Conservation (phyloP, 2,113 vertebrate species). For the Hemiprocne comata region DNA sequence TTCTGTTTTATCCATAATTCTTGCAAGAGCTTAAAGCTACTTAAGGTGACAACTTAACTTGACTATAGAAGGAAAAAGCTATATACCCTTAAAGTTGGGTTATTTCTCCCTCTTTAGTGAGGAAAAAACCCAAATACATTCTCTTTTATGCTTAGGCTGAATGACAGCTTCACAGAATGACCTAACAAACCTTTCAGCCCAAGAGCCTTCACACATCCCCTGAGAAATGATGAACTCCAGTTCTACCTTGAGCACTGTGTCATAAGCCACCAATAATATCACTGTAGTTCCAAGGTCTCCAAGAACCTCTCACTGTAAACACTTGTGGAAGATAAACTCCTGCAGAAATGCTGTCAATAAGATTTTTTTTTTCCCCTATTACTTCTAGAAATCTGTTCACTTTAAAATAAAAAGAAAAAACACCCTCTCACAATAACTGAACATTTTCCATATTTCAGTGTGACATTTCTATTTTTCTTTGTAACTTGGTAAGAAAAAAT, state of each 20-base stretch:
- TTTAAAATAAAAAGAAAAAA: neutral
- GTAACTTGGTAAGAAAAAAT: neutral
- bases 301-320: conserved; percentile 6
- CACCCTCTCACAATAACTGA: neutral
- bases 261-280: neutral
- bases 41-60: neutral
- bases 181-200: conserved; percentile 48
- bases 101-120: neutral
- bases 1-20: neutral
- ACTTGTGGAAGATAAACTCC: conserved; percentile 27
- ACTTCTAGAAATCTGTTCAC: neutral
- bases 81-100: neutral
- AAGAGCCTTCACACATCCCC: conserved; percentile 3
- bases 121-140: neutral
- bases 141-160: conserved; percentile 18
- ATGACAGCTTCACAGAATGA: conserved; percentile 52
- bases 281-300: conserved; percentile 23
- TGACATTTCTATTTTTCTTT: neutral
- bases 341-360: conserved; percentile 25
- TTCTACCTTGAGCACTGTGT: conserved; percentile 35
- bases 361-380: neutral
- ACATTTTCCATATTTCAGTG: neutral
- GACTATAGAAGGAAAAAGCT: neutral
- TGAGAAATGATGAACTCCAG: conserved; percentile 20
- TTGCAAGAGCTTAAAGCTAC: neutral